phyloP scores from a whole-genome alignment of 2,797 vertebrate species.

The Sebastes itinus region DNA sequence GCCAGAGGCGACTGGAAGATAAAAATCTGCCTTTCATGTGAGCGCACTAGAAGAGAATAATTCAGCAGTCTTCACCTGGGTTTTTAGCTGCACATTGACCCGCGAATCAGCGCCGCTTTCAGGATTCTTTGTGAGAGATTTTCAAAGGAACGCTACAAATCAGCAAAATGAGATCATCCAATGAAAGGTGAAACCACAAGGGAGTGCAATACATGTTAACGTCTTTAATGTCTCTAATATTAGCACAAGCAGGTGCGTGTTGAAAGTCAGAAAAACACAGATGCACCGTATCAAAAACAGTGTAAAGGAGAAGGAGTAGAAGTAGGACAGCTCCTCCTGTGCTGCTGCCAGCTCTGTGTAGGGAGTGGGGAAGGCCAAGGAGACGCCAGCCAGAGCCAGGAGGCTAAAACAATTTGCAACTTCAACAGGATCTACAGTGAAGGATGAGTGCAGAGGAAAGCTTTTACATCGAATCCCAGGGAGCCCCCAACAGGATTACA shows the following conservation, averaged over 20 bases:
- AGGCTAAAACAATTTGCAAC: constrained; percentile 65
- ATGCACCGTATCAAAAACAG: not conserved
- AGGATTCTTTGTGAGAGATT: constrained; percentile 26
- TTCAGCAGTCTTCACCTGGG: constrained; percentile 59
- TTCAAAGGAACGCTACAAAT: constrained; percentile 56
- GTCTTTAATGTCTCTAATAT: constrained; percentile 17
- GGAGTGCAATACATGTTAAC: not conserved
- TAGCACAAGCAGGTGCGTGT: not conserved
- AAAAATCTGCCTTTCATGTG: constrained; percentile 72
- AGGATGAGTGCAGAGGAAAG: constrained; percentile 49
- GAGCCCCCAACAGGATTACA: constrained; percentile 64
- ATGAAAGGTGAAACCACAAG: constrained; percentile 14
- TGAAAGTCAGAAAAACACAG: not conserved
- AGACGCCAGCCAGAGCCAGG: constrained; percentile 36
- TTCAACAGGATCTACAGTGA: constrained; percentile 58
- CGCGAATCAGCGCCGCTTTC: constrained; percentile 36
- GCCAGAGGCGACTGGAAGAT: constrained; percentile 55
- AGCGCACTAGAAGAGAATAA: constrained; percentile 56
- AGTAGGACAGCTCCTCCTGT: constrained; percentile 32
- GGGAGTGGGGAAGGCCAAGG: constrained; percentile 28
- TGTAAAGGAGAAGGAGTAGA: not conserved
- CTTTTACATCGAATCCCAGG: constrained; percentile 64
- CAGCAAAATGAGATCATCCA: constrained; percentile 26
- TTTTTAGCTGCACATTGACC: constrained; percentile 40
- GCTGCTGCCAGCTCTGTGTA: constrained; percentile 37